phyloP scores from a whole-genome alignment of 2,888 invertebrate species.

The Asteroscopus sphinx region DNA sequence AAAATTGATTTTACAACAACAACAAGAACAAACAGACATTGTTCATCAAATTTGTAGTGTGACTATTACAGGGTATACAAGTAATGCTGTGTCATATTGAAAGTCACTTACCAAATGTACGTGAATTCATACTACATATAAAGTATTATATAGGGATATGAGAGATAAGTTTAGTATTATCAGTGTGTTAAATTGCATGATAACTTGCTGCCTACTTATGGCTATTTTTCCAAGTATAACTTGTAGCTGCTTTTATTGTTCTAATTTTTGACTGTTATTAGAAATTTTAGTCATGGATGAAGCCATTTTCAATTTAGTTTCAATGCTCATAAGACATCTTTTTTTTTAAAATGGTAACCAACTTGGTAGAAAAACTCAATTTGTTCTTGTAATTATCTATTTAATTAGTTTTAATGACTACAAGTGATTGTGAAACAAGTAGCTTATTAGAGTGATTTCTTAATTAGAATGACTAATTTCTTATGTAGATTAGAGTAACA shows the following conservation, averaged over 20 bases:
- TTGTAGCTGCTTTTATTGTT: constrained; percentile 19
- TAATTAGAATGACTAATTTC: constrained; percentile 22
- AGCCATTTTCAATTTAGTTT: constrained; percentile 11
- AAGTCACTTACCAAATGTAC: constrained; percentile 16
- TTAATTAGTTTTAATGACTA: not conserved
- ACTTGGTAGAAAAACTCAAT: not conserved
- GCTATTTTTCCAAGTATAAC: constrained; percentile 28
- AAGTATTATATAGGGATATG: constrained; percentile 18
- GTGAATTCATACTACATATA: constrained; percentile 13
- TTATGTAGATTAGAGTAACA: constrained; percentile 23
- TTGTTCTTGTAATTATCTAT: constrained; percentile 1
- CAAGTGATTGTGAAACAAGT: constrained; percentile 4
- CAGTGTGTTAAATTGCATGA: constrained; percentile 53
- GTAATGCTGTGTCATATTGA: constrained; percentile 7
- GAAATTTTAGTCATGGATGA: not conserved
- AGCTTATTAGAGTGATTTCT: constrained; percentile 9
- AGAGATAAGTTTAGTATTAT: constrained; percentile 45
- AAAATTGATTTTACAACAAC: no score
- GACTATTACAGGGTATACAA: no score
- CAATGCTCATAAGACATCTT: not conserved
- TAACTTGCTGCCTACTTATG: constrained; percentile 30
- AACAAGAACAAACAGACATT: no score
- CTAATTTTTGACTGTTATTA: constrained; percentile 6
- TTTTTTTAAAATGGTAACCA: not conserved
- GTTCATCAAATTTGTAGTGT: no score